Evolutionary conservation across 64 coral and sea anemone species (phyloP), one percentile per base, ranked within the genome.

Genomic region (Montipora cactus): DNA sequence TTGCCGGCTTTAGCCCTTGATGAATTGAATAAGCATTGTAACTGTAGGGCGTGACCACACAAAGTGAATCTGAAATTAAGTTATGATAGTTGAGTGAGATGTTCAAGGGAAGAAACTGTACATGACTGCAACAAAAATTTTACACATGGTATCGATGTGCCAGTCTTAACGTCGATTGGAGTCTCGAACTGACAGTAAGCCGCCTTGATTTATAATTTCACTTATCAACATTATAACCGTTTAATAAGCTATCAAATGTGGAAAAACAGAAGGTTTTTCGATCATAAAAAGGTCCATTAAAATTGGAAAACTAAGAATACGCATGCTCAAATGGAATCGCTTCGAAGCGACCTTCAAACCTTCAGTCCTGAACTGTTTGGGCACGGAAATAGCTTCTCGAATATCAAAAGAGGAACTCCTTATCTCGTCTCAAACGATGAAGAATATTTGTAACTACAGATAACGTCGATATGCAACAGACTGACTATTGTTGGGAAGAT

Each of bases 191-290:
- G 13, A 5, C 2, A 7, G 23, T 37, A 85, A 49, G 49, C 19
- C 81, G 47, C 45, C 8, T 11, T 86, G 82, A 86, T 86, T 84
- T 86, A 86, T 86, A 16, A 71, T 71, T 86, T 72, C 20, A 72
- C 64, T 44, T 59, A 9, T 67, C 81, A 84, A 8, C 44, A 18
- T 12, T 22, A 6, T 28, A 20, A 20, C 53, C n/a, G 5, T 18
- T n/a, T 83, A 47, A 12, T 20, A 8, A 8, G 7, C 19, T 50
- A 9, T 21, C 37, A 86, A 71, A 5, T 59, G 14, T 84, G 44
- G 47, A 47, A 46, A 47, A 72, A 71, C 62, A 86, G 2, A 81
- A 67, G 59, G 16, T 47, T 84, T 47, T 84, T 67, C 5, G 44
- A 84, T 84, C 11, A 21, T 50, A 72, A 47, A 13, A 86, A 19